phyloP scores from a whole-genome alignment of 2,888 invertebrate genomes.

The Folsomia manolachei region DNA sequence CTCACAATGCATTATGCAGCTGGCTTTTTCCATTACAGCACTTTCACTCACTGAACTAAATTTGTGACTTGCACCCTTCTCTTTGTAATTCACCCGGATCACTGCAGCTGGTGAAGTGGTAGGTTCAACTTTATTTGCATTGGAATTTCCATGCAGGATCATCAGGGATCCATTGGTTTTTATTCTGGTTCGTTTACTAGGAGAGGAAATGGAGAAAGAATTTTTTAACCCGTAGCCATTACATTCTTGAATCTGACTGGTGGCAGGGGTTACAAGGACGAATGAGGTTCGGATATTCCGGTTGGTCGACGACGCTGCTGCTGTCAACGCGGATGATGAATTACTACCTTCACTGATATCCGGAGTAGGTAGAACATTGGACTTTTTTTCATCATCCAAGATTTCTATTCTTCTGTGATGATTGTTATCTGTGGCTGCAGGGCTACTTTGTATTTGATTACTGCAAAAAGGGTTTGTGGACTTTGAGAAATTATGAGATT shows the following conservation, averaged over 20 bases:
- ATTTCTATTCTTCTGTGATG: slow-evolving; percentile 40
- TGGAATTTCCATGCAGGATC: slow-evolving; percentile 28
- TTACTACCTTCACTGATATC: slow-evolving; percentile 3
- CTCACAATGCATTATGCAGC: background rate
- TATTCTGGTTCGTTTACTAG: slow-evolving; percentile 45
- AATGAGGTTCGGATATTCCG: slow-evolving; percentile 47
- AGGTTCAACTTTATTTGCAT: slow-evolving; percentile 32
- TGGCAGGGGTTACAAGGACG: slow-evolving; percentile 24
- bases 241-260: slow-evolving; percentile 35
- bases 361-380: background rate
- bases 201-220: slow-evolving; percentile 47
- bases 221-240: slow-evolving; percentile 33
- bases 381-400: slow-evolving; percentile 35
- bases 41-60: background rate
- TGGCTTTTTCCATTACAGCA: slow-evolving; percentile 2
- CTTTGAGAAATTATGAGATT: background rate
- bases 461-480: background rate
- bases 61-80: background rate
- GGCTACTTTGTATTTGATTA: slow-evolving; percentile 2
- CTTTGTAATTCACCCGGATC: slow-evolving; percentile 18
- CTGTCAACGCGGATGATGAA: slow-evolving; percentile 39
- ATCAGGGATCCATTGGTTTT: slow-evolving; percentile 51
- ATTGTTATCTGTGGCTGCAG: background rate
- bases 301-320: slow-evolving; percentile 9
- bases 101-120: background rate